Evolutionary conservation across 2,888 invertebrate genomes (phyloP).

Genomic region (Habroteleia sp.): DNA sequence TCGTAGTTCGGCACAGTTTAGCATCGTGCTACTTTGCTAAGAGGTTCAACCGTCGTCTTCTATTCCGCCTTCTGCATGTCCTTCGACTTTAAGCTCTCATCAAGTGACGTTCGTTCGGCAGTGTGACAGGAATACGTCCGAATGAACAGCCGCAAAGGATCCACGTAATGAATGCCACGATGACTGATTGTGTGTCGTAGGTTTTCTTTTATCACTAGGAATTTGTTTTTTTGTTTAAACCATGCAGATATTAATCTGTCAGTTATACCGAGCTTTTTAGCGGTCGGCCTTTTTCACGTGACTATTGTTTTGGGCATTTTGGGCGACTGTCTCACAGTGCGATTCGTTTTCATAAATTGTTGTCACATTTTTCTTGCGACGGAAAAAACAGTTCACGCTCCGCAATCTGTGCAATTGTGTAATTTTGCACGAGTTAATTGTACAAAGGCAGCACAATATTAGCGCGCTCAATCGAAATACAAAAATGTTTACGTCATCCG

Average conservation of each 20-base stretch:
- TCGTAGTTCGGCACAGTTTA: constrained; percentile 43
- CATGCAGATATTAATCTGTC: constrained; percentile 40
- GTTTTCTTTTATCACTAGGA: constrained; percentile 1
- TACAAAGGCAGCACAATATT: constrained; percentile 12
- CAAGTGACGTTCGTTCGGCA: constrained; percentile 33
- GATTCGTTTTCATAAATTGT: too few species aligned
- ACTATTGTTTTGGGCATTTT: neutral
- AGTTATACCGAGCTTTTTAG: constrained; percentile 18
- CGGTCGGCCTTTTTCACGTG: constrained; percentile 22
- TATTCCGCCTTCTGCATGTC: constrained; percentile 40
- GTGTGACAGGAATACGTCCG: constrained; percentile 29
- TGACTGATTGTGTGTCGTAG: constrained; percentile 28
- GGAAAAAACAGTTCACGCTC: too few species aligned
- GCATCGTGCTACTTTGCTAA: constrained; percentile 14
- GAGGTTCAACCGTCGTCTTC: constrained; percentile 36
- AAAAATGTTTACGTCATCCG: constrained; percentile 10
- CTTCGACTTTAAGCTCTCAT: constrained; percentile 15
- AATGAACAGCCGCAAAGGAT: neutral
- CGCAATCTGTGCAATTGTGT: too few species aligned
- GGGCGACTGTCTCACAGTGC: neutral
- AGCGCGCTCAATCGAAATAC: too few species aligned
- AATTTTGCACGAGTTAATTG: constrained; percentile 7
- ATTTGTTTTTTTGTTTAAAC: constrained; percentile 17
- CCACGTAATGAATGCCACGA: constrained; percentile 11
- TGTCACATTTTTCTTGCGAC: too few species aligned